These are phyloP conservation scores for Pangasius macronema DNA, from an alignment of 2,797 vertebrate species.

Conservation along the genomic window DNA sequence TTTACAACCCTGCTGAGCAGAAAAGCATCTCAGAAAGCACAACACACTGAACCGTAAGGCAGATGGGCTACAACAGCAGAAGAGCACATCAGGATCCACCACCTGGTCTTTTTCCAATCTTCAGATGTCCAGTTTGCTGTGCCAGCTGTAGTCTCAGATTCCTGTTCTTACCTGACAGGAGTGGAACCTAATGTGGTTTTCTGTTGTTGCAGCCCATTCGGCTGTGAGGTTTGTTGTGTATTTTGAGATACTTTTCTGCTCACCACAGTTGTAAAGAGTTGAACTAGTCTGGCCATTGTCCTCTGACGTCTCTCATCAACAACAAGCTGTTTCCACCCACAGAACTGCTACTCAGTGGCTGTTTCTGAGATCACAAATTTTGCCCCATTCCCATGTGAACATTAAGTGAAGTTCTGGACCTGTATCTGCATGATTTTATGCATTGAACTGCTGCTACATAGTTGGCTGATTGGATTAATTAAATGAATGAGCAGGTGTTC, in stretches of 20 bases:
- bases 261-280: neutral
- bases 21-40: constrained; percentile 8
- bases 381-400: neutral
- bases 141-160: neutral
- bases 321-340: neutral
- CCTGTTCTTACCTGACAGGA: neutral
- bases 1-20: neutral
- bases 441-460: neutral
- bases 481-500: neutral
- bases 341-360: neutral
- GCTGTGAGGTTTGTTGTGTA: neutral
- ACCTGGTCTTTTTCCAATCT: neutral
- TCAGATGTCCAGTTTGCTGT: neutral
- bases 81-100: neutral
- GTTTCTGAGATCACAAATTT: neutral
- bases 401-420: neutral
- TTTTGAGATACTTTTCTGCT: neutral
- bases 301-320: neutral
- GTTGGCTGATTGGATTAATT: neutral
- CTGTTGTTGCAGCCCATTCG: neutral
- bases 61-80: neutral
- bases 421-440: neutral
- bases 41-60: neutral
- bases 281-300: neutral
- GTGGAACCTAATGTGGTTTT: neutral